phyloP scores from a whole-genome alignment of 2,888 invertebrate species.

The Parnassius smintheus region DNA sequence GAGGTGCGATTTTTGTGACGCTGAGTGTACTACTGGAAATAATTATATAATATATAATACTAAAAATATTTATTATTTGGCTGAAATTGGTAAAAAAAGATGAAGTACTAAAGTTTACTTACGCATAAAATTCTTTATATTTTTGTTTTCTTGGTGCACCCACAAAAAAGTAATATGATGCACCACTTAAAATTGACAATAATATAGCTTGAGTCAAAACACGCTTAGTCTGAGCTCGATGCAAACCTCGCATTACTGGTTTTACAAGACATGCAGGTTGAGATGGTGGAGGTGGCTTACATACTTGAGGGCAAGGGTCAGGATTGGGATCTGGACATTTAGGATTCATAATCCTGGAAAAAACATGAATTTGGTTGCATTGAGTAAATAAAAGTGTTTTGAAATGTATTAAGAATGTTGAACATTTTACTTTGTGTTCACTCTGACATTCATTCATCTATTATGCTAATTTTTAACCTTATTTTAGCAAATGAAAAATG shows the following conservation, averaged over 20 bases:
- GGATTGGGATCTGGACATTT: constrained; percentile 40
- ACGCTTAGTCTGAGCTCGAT: constrained; percentile 82
- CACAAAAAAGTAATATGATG: constrained; percentile 69
- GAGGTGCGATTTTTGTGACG: too few species aligned
- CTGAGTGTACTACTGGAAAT: too few species aligned
- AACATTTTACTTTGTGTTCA: too few species aligned
- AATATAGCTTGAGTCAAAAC: constrained; percentile 75
- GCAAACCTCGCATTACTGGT: constrained; percentile 87
- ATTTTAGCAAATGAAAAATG: constrained; percentile 55
- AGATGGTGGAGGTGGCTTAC: constrained; percentile 51
- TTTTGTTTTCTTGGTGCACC: constrained; percentile 77
- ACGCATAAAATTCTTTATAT: constrained; percentile 91
- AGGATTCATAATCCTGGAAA: not conserved
- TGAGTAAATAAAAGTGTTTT: too few species aligned
- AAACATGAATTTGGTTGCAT: too few species aligned
- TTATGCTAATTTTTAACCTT: not conserved
- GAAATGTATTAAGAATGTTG: too few species aligned
- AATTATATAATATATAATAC: too few species aligned
- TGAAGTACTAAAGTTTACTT: constrained; percentile 46
- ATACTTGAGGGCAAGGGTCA: constrained; percentile 49
- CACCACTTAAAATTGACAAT: constrained; percentile 58
- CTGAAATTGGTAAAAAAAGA: not conserved
- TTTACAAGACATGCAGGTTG: constrained; percentile 53
- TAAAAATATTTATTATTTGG: too few species aligned
- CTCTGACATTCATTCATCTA: too few species aligned